These are phyloP conservation scores for Choristoneura rosaceana DNA, from an alignment of 2,888 invertebrate genomes.

Conservation along the genomic window DNA sequence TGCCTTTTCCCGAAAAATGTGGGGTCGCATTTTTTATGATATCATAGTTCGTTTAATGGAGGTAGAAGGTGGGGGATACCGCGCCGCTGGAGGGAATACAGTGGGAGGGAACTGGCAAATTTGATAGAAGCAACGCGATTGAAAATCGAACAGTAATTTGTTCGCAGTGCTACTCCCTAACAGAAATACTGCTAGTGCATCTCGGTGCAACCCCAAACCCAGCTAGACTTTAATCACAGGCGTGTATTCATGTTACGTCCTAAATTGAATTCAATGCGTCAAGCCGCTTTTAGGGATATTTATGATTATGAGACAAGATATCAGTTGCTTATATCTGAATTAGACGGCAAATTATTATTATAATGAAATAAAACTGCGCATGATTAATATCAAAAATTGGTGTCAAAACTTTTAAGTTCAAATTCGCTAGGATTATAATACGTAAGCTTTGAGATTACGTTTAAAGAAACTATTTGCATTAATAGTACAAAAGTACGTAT, in stretches of 20 bases:
- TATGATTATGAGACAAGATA: background rate
- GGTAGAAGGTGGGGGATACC: conserved; percentile 27
- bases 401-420: too few relatives aligned
- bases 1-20: conserved; percentile 39
- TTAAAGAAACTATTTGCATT: background rate
- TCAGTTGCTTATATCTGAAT: background rate
- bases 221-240: conserved; percentile 13
- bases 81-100: conserved; percentile 46
- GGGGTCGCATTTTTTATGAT: conserved; percentile 40
- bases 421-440: background rate
- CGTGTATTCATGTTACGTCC: background rate
- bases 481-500: background rate
- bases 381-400: too few relatives aligned
- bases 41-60: conserved; percentile 42
- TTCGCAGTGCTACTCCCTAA: conserved; percentile 49
- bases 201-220: conserved; percentile 36
- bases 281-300: background rate
- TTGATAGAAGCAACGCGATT: conserved; percentile 65
- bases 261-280: background rate
- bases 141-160: conserved; percentile 65
- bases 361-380: too few relatives aligned
- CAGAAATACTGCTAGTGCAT: conserved; percentile 52
- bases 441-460: background rate
- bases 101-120: conserved; percentile 54
- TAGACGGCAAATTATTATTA: background rate